Evolutionary conservation across 92 coral and sea anemone species (phyloP).

Genomic region (Zoanthus sansibaricus): DNA sequence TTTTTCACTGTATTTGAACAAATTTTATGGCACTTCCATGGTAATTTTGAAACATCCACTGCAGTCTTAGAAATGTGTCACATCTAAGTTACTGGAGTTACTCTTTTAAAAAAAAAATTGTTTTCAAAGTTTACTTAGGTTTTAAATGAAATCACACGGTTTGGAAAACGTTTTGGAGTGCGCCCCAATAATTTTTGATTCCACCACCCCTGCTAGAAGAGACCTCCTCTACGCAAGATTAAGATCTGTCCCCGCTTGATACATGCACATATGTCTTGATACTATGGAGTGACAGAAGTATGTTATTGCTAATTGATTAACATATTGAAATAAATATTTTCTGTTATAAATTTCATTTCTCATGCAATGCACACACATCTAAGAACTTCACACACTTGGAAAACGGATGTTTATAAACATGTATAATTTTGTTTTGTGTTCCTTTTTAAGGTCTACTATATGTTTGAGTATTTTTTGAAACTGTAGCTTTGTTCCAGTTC

Average conservation of each 20-base stretch:
- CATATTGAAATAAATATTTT: not conserved
- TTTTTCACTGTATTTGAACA: no score
- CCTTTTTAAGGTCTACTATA: not conserved
- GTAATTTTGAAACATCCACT: no score
- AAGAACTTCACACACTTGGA: not conserved
- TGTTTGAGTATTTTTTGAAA: not conserved
- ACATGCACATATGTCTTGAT: not conserved
- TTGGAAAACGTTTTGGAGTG: no score
- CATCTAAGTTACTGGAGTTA: no score
- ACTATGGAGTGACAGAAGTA: not conserved
- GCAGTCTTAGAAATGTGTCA: no score
- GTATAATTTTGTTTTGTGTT: not conserved
- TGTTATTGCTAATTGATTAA: not conserved
- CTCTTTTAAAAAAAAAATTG: no score
- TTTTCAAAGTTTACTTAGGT: no score
- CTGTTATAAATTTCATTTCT: not conserved
- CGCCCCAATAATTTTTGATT: no score
- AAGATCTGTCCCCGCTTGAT: conserved; percentile 1
- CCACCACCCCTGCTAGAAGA: not conserved
- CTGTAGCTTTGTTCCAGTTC: no score
- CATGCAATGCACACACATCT: not conserved
- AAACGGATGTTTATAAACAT: not conserved
- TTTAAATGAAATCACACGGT: no score
- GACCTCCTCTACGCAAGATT: not conserved
- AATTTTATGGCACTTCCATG: no score